Conservation (phyloP, 2,888 invertebrate genomes). For the Eugnorisma glareosa region DNA sequence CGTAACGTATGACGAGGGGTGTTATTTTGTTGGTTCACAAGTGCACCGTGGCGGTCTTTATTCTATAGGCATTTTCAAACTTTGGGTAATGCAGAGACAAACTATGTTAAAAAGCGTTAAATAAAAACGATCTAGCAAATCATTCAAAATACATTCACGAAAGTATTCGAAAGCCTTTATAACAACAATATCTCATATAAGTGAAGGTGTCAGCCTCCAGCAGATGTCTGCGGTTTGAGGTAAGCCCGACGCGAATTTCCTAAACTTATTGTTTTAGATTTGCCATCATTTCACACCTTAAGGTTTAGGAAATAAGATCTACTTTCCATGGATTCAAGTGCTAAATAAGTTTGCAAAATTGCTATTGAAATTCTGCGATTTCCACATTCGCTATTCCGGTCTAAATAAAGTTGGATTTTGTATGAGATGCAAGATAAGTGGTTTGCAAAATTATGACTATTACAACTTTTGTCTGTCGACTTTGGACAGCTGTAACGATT, state of each 20-base stretch:
- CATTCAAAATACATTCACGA: constrained; percentile 41
- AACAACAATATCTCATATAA: constrained; percentile 77
- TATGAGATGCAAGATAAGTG: constrained; percentile 33
- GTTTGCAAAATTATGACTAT: constrained; percentile 62
- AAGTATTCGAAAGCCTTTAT: constrained; percentile 71
- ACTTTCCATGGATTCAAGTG: constrained; percentile 37
- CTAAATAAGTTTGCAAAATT: constrained; percentile 56
- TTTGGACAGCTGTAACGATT: constrained; percentile 70
- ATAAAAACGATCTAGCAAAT: constrained; percentile 16
- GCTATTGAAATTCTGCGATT: constrained; percentile 69
- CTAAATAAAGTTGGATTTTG: constrained; percentile 67
- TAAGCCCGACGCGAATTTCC: constrained; percentile 70
- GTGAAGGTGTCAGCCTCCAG: constrained; percentile 76
- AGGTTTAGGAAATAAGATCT: constrained; percentile 40
- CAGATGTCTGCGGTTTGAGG: constrained; percentile 83
- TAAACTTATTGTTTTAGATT: constrained; percentile 59
- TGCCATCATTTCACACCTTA: neutral
- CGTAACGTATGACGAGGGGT: neutral
- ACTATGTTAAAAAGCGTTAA: neutral
- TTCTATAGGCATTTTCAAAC: too few relatives aligned
- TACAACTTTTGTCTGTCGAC: constrained; percentile 70
- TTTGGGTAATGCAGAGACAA: neutral
- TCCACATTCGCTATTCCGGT: constrained; percentile 65
- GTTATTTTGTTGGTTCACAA: neutral
- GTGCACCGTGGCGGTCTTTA: neutral